These are phyloP conservation scores for Phylloscopus collybita DNA, from an alignment of 2,797 vertebrate genomes.

Conservation along the genomic window DNA sequence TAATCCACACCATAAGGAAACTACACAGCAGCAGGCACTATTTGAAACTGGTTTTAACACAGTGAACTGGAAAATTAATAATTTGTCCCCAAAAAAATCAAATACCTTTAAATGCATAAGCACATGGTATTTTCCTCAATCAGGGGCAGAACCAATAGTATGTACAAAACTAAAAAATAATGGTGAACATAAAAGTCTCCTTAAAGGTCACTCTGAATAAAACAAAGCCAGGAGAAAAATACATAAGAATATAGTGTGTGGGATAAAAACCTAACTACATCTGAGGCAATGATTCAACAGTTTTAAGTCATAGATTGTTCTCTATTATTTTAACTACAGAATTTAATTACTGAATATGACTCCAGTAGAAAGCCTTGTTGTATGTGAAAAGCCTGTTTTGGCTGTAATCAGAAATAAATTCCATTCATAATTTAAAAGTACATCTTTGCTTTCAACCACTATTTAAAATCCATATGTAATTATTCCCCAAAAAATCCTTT, in stretches of 20 bases:
- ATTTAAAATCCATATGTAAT: not conserved
- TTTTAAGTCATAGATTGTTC: not conserved
- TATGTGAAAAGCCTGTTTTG: not conserved
- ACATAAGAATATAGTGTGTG: not conserved
- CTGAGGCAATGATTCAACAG: not conserved
- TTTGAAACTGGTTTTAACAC: not conserved
- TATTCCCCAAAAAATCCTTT: accelerated
- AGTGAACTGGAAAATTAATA: not conserved
- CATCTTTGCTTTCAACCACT: not conserved
- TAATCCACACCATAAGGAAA: not conserved
- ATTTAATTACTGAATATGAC: not conserved
- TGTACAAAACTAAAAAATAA: not conserved
- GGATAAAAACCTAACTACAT: not conserved
- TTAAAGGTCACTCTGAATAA: not conserved
- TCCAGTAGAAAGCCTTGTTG: not conserved
- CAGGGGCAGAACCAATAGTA: not conserved
- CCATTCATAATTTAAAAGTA: not conserved
- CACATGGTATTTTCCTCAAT: not conserved
- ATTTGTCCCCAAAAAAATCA: not conserved
- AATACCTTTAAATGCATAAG: not conserved
- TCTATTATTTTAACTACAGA: not conserved
- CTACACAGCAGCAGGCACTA: not conserved
- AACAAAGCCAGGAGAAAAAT: not conserved
- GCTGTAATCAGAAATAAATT: not conserved
- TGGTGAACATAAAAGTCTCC: not conserved